phyloP scores from a whole-genome alignment of 2,888 invertebrate species.

The Helleia helle region DNA sequence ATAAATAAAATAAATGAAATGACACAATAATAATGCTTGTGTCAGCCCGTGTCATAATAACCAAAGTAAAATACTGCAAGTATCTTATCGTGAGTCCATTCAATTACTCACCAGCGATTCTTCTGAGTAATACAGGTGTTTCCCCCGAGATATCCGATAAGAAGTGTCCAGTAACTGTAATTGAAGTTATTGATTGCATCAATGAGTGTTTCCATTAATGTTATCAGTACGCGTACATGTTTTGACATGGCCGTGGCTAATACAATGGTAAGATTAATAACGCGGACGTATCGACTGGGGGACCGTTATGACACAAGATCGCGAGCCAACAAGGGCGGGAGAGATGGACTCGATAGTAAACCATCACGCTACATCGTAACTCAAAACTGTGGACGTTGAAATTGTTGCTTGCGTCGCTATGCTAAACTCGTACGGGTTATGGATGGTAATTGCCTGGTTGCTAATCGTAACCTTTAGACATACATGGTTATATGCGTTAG shows the following conservation, averaged over 20 bases:
- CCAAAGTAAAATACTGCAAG: conserved; percentile 7
- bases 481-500: conserved; percentile 31
- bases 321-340: conserved; percentile 66
- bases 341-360: conserved; percentile 69
- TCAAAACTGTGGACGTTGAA: conserved; percentile 61
- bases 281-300: conserved; percentile 57
- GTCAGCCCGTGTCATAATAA: conserved; percentile 5
- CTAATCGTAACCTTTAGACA: conserved; percentile 50
- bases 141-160: conserved; percentile 30
- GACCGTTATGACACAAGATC: conserved; percentile 66
- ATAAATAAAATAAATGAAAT: too few relatives aligned
- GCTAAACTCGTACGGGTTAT: conserved; percentile 42
- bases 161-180: conserved; percentile 48
- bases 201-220: conserved; percentile 53
- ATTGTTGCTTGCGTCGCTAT: conserved; percentile 53
- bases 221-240: conserved; percentile 60
- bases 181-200: conserved; percentile 58
- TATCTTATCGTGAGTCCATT: conserved; percentile 9
- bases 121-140: conserved; percentile 23
- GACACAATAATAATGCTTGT: not conserved
- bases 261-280: conserved; percentile 71
- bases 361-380: conserved; percentile 60
- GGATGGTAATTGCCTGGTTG: conserved; percentile 49
- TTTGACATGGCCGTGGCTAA: conserved; percentile 54
- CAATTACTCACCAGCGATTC: conserved; percentile 14